phyloP scores from a whole-genome alignment of 2,888 invertebrate genomes.

The Ectobius pallidus region DNA sequence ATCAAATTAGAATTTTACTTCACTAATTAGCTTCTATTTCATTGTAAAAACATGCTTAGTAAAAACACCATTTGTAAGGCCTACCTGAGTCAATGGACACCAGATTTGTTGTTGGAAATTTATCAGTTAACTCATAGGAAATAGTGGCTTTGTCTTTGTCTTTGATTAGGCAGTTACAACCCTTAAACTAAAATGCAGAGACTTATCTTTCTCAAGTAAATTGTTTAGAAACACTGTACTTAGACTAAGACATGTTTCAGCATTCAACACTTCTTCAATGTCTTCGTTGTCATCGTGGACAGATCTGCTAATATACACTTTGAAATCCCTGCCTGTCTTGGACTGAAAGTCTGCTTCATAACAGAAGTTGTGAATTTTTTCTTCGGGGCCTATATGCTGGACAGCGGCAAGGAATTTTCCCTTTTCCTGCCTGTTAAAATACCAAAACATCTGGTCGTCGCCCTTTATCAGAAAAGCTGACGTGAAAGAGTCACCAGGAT shows the following conservation, averaged over 20 bases:
- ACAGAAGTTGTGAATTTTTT: not conserved
- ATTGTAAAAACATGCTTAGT: no score
- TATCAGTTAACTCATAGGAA: no score
- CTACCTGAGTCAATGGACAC: no score
- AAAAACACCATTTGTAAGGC: no score
- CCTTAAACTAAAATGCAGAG: not conserved
- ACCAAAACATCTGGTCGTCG: not conserved
- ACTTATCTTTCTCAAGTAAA: not conserved
- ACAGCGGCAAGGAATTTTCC: not conserved
- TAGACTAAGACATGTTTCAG: not conserved
- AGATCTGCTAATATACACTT: not conserved
- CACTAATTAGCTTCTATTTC: no score
- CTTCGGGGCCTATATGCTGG: not conserved
- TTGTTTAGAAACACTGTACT: not conserved
- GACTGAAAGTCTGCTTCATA: not conserved
- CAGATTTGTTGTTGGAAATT: no score
- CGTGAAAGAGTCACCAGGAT: not conserved
- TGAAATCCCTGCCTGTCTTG: not conserved
- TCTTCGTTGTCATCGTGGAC: not conserved
- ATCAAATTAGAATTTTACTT: no score
- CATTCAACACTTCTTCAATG: not conserved
- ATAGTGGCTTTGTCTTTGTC: no score
- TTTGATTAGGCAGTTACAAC: no score
- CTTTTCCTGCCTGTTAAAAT: conserved; percentile 1
- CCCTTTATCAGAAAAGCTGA: not conserved